phyloP scores from a whole-genome alignment of 1,140 invertebrate genomes.

The Caenorhabditis inopinata region DNA sequence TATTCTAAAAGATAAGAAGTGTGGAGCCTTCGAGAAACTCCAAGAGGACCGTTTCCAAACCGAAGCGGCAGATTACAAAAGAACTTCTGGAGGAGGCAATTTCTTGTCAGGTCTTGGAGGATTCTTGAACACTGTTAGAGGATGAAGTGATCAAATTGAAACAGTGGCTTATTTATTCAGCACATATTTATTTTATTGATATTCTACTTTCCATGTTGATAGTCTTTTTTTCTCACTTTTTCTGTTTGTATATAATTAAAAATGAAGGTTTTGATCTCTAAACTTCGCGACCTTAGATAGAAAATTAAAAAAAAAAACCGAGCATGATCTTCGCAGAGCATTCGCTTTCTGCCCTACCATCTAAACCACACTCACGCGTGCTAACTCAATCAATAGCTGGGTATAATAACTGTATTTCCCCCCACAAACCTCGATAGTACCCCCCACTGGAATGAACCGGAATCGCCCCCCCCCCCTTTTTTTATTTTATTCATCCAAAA shows the following conservation, averaged over 20 bases:
- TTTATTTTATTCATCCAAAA: no score
- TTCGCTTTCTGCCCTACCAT: no score
- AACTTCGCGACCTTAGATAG: not conserved
- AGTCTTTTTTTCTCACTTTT: not conserved
- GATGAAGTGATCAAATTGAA: not conserved
- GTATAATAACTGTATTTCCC: no score
- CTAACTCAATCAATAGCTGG: no score
- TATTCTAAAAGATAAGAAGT: slow-evolving; percentile 66
- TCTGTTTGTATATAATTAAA: not conserved
- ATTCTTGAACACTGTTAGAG: slow-evolving; percentile 41
- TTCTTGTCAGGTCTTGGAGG: slow-evolving; percentile 35
- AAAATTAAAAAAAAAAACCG: no score
- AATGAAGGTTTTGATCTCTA: not conserved
- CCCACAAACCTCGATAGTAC: no score
- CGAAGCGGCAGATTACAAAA: slow-evolving; percentile 62
- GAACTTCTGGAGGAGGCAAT: slow-evolving; percentile 50
- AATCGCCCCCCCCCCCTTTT: no score
- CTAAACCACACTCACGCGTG: no score
- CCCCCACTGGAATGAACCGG: no score
- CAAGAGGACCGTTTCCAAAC: slow-evolving; percentile 64
- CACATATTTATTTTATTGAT: not conserved
- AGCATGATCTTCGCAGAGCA: no score
- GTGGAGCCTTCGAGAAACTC: slow-evolving; percentile 61
- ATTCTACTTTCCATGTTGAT: not conserved
- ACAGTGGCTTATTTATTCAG: not conserved